Conservation (phyloP, 2,888 invertebrate genomes). For the Macrosiphum euphorbiae region DNA sequence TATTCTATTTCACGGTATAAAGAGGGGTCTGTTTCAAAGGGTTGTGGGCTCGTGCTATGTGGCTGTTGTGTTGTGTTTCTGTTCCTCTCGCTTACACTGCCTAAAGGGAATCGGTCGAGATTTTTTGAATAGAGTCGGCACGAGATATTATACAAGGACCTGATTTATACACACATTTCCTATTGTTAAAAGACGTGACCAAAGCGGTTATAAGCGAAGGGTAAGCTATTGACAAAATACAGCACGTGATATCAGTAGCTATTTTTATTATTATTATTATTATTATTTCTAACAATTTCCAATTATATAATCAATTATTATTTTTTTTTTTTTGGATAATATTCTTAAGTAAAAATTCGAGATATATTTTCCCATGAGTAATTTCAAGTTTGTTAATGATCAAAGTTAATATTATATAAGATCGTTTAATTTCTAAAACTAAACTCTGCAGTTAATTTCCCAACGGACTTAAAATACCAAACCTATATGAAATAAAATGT, state of each 20-base stretch:
- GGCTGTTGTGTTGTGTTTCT: conserved; percentile 27
- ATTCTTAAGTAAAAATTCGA: not conserved
- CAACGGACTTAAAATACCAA: conserved; percentile 19
- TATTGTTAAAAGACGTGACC: conserved; percentile 52
- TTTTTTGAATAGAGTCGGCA: conserved; percentile 42
- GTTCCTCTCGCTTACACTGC: not conserved
- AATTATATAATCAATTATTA: not conserved
- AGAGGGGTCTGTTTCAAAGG: not conserved
- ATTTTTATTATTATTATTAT: not conserved
- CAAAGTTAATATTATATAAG: conserved; percentile 32
- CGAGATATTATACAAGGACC: conserved; percentile 50
- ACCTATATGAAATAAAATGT: conserved; percentile 29
- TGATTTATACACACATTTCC: conserved; percentile 53
- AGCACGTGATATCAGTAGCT: conserved; percentile 20
- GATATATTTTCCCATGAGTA: conserved; percentile 27
- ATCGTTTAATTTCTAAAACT: conserved; percentile 47
- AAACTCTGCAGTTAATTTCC: conserved; percentile 51
- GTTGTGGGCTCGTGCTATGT: conserved; percentile 36
- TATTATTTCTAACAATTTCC: not conserved
- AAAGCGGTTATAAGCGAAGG: conserved; percentile 33
- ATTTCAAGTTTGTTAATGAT: conserved; percentile 11
- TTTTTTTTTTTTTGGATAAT: not conserved
- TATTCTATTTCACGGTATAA: not conserved
- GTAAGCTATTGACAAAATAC: conserved; percentile 27
- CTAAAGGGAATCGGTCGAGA: conserved; percentile 32